These are phyloP conservation scores for Drosophila leonis DNA, from an alignment of 2,888 invertebrate genomes.

Conservation along the genomic window DNA sequence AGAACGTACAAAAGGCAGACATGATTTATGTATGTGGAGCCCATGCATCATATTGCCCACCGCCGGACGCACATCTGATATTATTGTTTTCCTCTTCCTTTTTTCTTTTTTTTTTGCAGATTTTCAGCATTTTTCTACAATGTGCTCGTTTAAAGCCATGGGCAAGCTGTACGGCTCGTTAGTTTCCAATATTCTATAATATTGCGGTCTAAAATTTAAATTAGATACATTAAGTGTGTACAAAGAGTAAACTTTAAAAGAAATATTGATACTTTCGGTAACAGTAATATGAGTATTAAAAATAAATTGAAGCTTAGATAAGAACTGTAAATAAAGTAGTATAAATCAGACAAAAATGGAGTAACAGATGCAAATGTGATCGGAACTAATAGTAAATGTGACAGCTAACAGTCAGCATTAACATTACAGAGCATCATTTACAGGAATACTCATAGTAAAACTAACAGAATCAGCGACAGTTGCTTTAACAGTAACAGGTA, in stretches of 20 bases:
- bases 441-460: not conserved
- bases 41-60: conserved; percentile 60
- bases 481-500: not conserved
- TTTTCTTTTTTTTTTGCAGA: conserved; percentile 6
- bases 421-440: not conserved
- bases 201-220: conserved; percentile 26
- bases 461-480: not conserved
- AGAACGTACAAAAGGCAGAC: conserved; percentile 51
- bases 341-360: not conserved
- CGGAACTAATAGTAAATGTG: not conserved
- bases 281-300: not conserved
- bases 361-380: not conserved
- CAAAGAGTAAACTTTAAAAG: not conserved
- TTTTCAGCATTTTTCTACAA: conserved; percentile 9
- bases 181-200: conserved; percentile 13
- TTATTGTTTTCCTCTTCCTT: conserved; percentile 11
- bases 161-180: conserved; percentile 2
- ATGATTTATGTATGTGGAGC: conserved; percentile 69
- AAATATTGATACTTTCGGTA: not conserved
- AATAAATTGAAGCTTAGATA: not conserved
- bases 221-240: not conserved
- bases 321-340: not conserved
- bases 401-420: not conserved
- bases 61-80: conserved; percentile 11
- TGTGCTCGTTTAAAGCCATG: conserved; percentile 3